These are phyloP conservation scores for Papilio demoleus DNA, from an alignment of 2,888 invertebrate species.

Conservation along the genomic window DNA sequence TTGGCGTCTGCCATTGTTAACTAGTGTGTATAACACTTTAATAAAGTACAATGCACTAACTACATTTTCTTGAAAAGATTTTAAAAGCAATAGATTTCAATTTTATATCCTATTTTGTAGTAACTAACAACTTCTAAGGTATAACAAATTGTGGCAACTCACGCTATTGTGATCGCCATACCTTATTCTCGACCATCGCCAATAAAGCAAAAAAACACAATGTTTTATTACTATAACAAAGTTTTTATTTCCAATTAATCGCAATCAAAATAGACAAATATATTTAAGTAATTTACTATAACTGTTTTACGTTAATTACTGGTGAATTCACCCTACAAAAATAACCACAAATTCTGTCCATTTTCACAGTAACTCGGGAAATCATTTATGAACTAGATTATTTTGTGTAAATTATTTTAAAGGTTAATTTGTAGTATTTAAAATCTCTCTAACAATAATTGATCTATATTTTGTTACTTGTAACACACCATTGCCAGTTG, in stretches of 20 bases:
- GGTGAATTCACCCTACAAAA: not conserved
- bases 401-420: too few relatives aligned
- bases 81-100: slow-evolving; percentile 64
- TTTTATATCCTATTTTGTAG: slow-evolving; percentile 62
- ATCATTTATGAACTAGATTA: too few relatives aligned
- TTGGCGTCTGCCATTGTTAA: too few relatives aligned
- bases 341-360: not conserved
- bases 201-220: slow-evolving; percentile 43
- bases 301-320: not conserved
- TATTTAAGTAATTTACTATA: too few relatives aligned
- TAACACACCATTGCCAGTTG: too few relatives aligned
- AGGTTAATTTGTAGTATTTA: not conserved
- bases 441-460: not conserved
- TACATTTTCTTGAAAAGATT: slow-evolving; percentile 50
- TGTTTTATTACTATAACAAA: not conserved
- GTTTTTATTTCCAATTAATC: not conserved
- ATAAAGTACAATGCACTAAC: not conserved
- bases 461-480: not conserved
- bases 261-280: not conserved
- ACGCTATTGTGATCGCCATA: slow-evolving; percentile 64
- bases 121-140: slow-evolving; percentile 55
- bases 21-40: too few relatives aligned
- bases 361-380: not conserved
- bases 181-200: slow-evolving; percentile 50
- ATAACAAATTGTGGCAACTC: slow-evolving; percentile 68